Evolutionary conservation across 2,113 vertebrate species (phyloP), one percentile per base, ranked within the genome.

Genomic region (Sprattus sprattus): DNA sequence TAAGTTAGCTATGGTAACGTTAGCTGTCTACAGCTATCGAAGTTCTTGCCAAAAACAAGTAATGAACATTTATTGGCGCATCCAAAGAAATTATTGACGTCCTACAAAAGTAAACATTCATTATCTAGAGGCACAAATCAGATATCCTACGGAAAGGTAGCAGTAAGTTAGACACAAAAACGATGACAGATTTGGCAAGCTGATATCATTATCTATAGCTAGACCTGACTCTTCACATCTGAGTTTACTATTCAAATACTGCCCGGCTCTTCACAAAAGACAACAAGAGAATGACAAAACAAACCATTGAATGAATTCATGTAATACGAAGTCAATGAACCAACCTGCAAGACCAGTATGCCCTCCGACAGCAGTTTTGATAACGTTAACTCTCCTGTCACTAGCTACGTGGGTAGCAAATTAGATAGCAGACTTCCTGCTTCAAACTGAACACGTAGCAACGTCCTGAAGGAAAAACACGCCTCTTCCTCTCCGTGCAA

Each of bases 371-470:
- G 71, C 71, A 78, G 71, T 78, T 39, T 78, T 78, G 71, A 11
- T 44, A 78, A 78, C 71, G 71, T 78, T 78, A 78, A 32, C 71
- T 44, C 28, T 11, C 71, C 32, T 78, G n/a, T n/a, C 22, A 44
- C 71, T 39, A 78, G 28, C 71, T 78, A 11, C 25, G 25, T 22
- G 18, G 22, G 20, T 22, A 60, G 18, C 18, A 60, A 60, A 60
- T 60, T 60, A 60, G 71, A 78, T 39, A 39, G 39, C 39, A 39
- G 39, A 39, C 71, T 78, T 78, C 71, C 71, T 78, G 28, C 71
- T 78, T 78, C 71, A 39, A 78, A 78, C 25, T 78, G 71, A 78
- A 78, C 71, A 78, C 71, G 71, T 78, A 78, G 71, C 13, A 78
- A 78, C 71, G 15, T 78, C 28, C 71, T 11, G 28, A 44, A 78